Evolutionary conservation across 2,888 invertebrate genomes (phyloP).

Genomic region (Eupithecia insigniata): DNA sequence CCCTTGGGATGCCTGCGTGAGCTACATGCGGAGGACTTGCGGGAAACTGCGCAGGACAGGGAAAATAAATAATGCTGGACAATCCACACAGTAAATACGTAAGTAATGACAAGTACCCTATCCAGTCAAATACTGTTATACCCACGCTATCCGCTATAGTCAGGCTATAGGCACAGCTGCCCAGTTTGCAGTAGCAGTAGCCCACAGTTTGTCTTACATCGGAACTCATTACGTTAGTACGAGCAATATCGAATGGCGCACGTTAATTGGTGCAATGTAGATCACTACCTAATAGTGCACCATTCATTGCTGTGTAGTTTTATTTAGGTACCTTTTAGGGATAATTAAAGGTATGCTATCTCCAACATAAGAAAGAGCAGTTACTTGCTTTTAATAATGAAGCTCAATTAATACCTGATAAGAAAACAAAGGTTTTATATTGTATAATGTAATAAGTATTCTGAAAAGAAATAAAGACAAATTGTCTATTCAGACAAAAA

Average conservation of each 20-base stretch:
- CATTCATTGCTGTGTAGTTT: conserved; percentile 47
- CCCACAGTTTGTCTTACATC: conserved; percentile 73
- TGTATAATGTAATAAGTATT: not conserved
- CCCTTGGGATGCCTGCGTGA: too few species aligned
- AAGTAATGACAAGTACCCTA: too few species aligned
- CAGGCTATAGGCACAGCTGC: conserved; percentile 30
- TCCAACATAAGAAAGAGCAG: not conserved
- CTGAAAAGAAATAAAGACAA: not conserved
- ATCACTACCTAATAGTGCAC: conserved; percentile 61
- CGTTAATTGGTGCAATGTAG: conserved; percentile 71
- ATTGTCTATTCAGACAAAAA: too few species aligned
- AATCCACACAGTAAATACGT: too few species aligned
- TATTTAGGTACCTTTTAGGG: conserved; percentile 40
- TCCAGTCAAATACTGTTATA: conserved; percentile 1
- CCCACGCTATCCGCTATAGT: conserved; percentile 4
- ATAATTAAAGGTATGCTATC: conserved; percentile 25
- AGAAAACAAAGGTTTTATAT: not conserved
- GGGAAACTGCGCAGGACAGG: too few species aligned
- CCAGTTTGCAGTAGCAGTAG: conserved; percentile 52
- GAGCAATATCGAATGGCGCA: conserved; percentile 69
- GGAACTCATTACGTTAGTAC: conserved; percentile 68
- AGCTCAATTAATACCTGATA: not conserved
- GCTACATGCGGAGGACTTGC: too few species aligned
- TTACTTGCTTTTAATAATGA: not conserved
- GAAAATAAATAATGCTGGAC: too few species aligned